Base-by-base conservation (phyloP, 2,797 vertebrate genomes). In the Brachyrhaphis roseni region DNA sequence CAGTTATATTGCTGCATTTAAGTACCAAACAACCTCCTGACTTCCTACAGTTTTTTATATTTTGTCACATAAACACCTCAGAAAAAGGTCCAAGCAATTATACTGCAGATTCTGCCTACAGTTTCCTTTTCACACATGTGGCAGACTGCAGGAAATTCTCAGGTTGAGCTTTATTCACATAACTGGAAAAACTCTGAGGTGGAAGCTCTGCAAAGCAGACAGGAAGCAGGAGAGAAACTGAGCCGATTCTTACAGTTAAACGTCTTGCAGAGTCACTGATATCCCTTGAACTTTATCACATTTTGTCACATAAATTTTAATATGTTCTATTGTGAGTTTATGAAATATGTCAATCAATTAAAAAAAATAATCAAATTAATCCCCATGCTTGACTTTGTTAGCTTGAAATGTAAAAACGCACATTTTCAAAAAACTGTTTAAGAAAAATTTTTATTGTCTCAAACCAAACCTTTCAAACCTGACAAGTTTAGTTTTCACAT, bases 41-140 rank as follows among this genome's bases (percentile, higher is more conserved):
- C 39, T 72, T 76, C 7, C 62, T 47, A 16, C 8, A 20, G 34
- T 45, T 15, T 64, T 28, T 76, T 15, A 23, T 55, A 43, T 36
- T 78, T 62, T 62, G 43, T 36, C 68, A 79, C 36, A 47, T 62
- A 3, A 74, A 55, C 31, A 47, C 23, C 74, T 80, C 28, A 59
- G 34, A 41, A 46, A 45, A 71, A 59, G 36, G 2, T 53, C 41
- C 18, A 28, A 34, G 55, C 41, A 76, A 41, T 41, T 76, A 47
- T 62, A 45, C 20, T 73, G 31, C 13, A 36, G 43, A 62, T 31
- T 16, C 46, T 46, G 5, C 49, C 76, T 26, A 51, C 66, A 45
- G 68, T 45, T 78, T 57, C 11, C 49, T 11, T 28, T 23, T 51
- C 28, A 55, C 26, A 34, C 31, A 66, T 66, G 18, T 36, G 18